Evolutionary conservation across 1,140 invertebrate species (phyloP).

Genomic region (Saccostrea cuccullata): DNA sequence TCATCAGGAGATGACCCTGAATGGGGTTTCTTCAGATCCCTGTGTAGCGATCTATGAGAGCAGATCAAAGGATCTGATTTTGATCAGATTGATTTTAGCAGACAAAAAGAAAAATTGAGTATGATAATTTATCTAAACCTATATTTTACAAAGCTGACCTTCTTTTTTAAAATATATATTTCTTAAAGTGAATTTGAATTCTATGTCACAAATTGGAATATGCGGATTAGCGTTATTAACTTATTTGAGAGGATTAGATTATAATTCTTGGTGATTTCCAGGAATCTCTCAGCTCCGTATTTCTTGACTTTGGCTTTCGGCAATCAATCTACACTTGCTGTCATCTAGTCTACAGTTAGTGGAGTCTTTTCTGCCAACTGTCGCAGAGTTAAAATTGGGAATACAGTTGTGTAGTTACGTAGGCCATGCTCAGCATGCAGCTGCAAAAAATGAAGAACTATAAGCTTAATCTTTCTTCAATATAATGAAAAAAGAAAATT

Average conservation of each 20-base stretch:
- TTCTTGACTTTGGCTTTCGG: constrained; percentile 93
- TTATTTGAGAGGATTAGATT: constrained; percentile 61
- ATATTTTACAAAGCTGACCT: not conserved
- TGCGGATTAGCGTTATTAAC: constrained; percentile 2
- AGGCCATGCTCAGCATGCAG: constrained; percentile 72
- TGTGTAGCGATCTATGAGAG: too few species aligned
- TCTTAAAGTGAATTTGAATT: too few species aligned
- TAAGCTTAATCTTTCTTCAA: not conserved
- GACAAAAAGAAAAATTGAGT: too few species aligned
- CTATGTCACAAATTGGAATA: too few species aligned
- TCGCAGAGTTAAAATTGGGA: too few species aligned
- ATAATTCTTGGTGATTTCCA: constrained; percentile 87
- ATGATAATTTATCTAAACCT: too few species aligned
- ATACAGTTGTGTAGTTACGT: constrained; percentile 81
- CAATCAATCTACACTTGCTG: constrained; percentile 88
- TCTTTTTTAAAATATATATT: not conserved
- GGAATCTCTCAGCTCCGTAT: constrained; percentile 88
- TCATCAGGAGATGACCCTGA: too few species aligned
- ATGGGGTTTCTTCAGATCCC: too few species aligned
- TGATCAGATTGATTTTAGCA: too few species aligned
- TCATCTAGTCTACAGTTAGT: constrained; percentile 86
- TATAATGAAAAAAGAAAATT: too few species aligned
- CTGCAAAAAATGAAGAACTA: constrained; percentile 70
- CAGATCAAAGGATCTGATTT: too few species aligned
- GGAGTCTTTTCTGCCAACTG: constrained; percentile 89